Evolutionary conservation across 2,888 invertebrate genomes (phyloP), one percentile per base, ranked within the genome.

Genomic region (Meghimatium bilineatum): DNA sequence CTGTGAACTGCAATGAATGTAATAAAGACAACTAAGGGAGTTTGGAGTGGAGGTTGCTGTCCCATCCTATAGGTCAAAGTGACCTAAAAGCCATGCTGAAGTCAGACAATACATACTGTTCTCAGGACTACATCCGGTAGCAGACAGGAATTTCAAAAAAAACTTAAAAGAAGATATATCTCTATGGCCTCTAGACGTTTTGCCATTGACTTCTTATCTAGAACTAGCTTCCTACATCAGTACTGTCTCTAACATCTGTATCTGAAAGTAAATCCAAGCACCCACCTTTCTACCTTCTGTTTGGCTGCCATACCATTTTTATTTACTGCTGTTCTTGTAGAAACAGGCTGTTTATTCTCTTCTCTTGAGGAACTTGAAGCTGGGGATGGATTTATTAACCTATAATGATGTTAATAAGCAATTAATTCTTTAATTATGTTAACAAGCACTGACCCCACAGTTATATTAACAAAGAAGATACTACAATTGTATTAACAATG

Each of bases 331-430:
- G 10, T 29, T 17, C 29, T 69, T n/a, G 52, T 71, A 26, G 34
- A 1, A 14, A 52, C 12, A 23, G 26, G 26, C 17, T 29, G 32
- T 26, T 26, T 26, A 80, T n/a, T 80, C 23, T 67, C 49, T 12
- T 74, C 63, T 60, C 14, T 66, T 20, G 67, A 63, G n/a, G 67
- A 23, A 49, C 49, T 81, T 38, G 81, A 52, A 34, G 63, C 75
- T 36, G 80, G 63, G n/a, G 80, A 72, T 10, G 34, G 66, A 12
- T n/a, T 8, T 77, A 23, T 52, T 36, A 60, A 60, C 26, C 49
- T 8, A 23, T 3, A 49, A 17, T 49, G n/a, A 75, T 75, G 5
- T 52, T 34, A 8, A 44, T 44, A 12, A 8, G 44, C 6, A 44
- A 12, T 44, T 44, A 8, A 44, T 44, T 44, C n/a, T n/a, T n/a